Percentiles rank a stretch among this genome's conserved stretches.
Evolutionary conservation across 2,888 invertebrate genomes (phyloP).

Genomic region (Orthosia incerta): DNA sequence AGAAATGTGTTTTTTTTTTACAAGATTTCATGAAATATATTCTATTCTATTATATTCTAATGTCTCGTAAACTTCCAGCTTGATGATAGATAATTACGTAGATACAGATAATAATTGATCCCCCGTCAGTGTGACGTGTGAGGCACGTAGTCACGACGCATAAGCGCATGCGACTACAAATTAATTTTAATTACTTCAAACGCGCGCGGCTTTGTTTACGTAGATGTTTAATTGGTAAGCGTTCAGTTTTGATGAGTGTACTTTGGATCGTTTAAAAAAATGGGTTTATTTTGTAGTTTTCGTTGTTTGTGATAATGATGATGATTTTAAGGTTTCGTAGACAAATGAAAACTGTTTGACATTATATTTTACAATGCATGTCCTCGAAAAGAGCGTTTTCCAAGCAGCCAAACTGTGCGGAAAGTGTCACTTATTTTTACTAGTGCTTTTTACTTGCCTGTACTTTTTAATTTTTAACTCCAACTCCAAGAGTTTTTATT

Average conservation of each 20-base stretch:
- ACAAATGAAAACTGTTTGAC: too few relatives aligned
- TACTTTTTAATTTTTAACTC: too few relatives aligned
- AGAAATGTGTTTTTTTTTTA: too few relatives aligned
- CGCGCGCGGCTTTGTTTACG: background rate
- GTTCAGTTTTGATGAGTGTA: background rate
- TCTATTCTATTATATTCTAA: too few relatives aligned
- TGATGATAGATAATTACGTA: slow-evolving; percentile 31
- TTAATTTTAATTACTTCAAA: slow-evolving; percentile 24
- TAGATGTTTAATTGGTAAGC: slow-evolving; percentile 1
- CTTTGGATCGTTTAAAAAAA: background rate
- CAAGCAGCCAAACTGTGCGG: too few relatives aligned
- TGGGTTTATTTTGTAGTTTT: background rate
- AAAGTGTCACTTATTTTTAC: too few relatives aligned
- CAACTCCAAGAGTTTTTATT: too few relatives aligned
- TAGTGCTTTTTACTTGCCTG: too few relatives aligned
- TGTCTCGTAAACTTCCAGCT: background rate
- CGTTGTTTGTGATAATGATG: background rate
- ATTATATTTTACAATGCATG: too few relatives aligned
- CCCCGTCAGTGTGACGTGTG: slow-evolving; percentile 34
- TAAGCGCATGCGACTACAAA: slow-evolving; percentile 14
- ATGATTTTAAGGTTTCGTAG: too few relatives aligned
- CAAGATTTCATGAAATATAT: too few relatives aligned
- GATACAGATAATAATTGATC: slow-evolving; percentile 9
- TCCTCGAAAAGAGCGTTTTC: too few relatives aligned
- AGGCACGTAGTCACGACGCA: slow-evolving; percentile 16